Percentiles rank a stretch among this genome's conserved stretches.
phyloP scores from a whole-genome alignment of 2,113 vertebrate species.

The Channa argus region DNA sequence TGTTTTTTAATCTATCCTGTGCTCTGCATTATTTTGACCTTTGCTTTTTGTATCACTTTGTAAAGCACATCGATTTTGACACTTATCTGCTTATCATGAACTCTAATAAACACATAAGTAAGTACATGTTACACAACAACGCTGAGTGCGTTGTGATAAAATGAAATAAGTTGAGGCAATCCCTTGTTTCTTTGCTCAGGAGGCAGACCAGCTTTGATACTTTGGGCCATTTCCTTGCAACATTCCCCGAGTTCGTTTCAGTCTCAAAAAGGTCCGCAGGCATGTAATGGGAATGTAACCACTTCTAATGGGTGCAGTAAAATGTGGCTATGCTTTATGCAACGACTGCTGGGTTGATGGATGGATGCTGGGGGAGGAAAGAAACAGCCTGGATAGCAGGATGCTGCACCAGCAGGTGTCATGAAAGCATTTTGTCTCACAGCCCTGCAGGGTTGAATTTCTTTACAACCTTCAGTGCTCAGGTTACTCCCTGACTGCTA shows the following conservation, averaged over 20 bases:
- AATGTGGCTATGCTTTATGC: slow-evolving; percentile 56
- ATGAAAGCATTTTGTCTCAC: slow-evolving; percentile 69
- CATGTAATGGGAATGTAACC: slow-evolving; percentile 68
- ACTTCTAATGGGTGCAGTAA: slow-evolving; percentile 63
- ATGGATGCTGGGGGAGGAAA: slow-evolving; percentile 62
- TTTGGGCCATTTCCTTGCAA: slow-evolving; percentile 60
- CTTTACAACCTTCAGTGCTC: slow-evolving; percentile 26
- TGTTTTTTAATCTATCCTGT: slow-evolving; percentile 1
- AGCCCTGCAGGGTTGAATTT: slow-evolving; percentile 47
- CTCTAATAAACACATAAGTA: not conserved
- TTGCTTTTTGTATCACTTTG: not conserved
- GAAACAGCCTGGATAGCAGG: slow-evolving; percentile 39
- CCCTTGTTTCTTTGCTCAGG: slow-evolving; percentile 25
- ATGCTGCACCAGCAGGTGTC: slow-evolving; percentile 72
- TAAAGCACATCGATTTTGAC: slow-evolving; percentile 9
- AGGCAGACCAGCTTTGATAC: slow-evolving; percentile 40
- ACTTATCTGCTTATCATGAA: slow-evolving; percentile 3
- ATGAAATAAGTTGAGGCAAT: slow-evolving; percentile 43
- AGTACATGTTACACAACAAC: slow-evolving; percentile 12
- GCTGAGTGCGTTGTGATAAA: slow-evolving; percentile 34
- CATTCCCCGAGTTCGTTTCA: slow-evolving; percentile 70
- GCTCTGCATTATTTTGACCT: slow-evolving; percentile 30
- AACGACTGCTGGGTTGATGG: slow-evolving; percentile 66
- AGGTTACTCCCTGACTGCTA: slow-evolving; percentile 34
- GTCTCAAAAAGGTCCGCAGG: slow-evolving; percentile 64